Conservation (phyloP, 2,888 invertebrate species). For the Gymnoscelis rufifasciata region DNA sequence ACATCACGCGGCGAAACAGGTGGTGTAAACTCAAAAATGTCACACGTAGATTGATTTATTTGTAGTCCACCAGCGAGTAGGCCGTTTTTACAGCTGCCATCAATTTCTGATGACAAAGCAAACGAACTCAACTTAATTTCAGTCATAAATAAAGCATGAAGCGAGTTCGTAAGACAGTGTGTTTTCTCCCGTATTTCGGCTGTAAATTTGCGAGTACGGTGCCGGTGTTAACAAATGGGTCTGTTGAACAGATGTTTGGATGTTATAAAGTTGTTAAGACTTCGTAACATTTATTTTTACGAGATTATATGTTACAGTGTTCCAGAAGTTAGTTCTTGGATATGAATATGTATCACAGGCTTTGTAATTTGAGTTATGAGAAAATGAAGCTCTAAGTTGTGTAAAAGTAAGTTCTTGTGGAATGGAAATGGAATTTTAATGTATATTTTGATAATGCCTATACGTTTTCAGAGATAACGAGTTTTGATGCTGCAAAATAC, state of each 20-base stretch:
- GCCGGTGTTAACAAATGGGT: slow-evolving; percentile 8
- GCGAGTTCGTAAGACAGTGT: slow-evolving; percentile 7
- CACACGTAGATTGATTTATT: slow-evolving; percentile 40
- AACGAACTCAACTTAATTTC: slow-evolving; percentile 13
- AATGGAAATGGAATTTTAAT: background rate
- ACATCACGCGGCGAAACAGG: slow-evolving; percentile 25
- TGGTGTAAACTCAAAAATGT: slow-evolving; percentile 32
- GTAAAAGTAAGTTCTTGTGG: background rate
- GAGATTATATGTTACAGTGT: slow-evolving; percentile 4
- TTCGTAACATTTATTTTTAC: slow-evolving; percentile 15
- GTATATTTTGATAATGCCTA: too few relatives aligned
- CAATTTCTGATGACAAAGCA: slow-evolving; percentile 25
- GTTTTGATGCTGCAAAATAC: too few relatives aligned
- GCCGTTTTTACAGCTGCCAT: slow-evolving; percentile 28
- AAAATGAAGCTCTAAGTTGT: background rate
- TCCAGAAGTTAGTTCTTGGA: background rate
- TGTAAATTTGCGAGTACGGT: slow-evolving; percentile 3
- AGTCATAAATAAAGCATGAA: slow-evolving; percentile 12
- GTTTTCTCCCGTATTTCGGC: slow-evolving; percentile 7
- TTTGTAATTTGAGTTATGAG: slow-evolving; percentile 1
- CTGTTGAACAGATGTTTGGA: slow-evolving; percentile 15
- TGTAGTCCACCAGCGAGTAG: slow-evolving; percentile 21
- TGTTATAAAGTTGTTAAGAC: slow-evolving; percentile 17
- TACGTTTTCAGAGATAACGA: too few relatives aligned
- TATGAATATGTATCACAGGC: background rate